These are phyloP conservation scores for Oasisia sp. DNA, from an alignment of 2,888 invertebrate genomes.

Conservation along the genomic window DNA sequence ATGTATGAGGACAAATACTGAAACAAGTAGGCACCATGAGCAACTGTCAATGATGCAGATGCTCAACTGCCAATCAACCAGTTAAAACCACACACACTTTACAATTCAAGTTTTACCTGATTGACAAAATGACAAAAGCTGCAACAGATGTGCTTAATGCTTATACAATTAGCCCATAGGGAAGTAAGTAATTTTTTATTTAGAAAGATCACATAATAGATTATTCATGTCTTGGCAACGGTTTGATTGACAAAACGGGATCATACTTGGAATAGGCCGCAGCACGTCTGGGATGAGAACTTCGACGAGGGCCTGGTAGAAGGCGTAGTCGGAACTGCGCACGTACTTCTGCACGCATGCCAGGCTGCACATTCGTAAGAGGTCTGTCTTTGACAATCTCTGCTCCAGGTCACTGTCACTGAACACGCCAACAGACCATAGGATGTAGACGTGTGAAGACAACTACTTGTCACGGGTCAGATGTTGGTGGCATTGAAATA, in stretches of 20 bases:
- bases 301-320: slow-evolving; percentile 96
- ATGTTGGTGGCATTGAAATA: neutral
- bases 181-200: neutral
- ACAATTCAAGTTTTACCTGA: neutral
- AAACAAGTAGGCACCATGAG: neutral
- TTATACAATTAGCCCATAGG: neutral
- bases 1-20: neutral
- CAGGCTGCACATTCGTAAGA: slow-evolving; percentile 77
- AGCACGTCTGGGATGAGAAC: slow-evolving; percentile 96
- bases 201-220: neutral
- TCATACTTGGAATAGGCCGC: slow-evolving; percentile 88
- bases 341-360: slow-evolving; percentile 83
- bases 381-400: slow-evolving; percentile 68
- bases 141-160: neutral
- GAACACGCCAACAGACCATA: slow-evolving; percentile 35
- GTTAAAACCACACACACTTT: neutral
- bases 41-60: neutral
- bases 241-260: neutral
- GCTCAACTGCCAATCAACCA: neutral
- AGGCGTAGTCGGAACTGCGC: slow-evolving; percentile 83
- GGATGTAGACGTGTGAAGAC: neutral
- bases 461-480: neutral
- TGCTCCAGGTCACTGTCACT: slow-evolving; percentile 60
- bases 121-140: neutral
- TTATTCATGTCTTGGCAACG: neutral